phyloP scores from a whole-genome alignment of 37 sponge, comb jelly and placozoan genomes.

The Spongia lamella region DNA sequence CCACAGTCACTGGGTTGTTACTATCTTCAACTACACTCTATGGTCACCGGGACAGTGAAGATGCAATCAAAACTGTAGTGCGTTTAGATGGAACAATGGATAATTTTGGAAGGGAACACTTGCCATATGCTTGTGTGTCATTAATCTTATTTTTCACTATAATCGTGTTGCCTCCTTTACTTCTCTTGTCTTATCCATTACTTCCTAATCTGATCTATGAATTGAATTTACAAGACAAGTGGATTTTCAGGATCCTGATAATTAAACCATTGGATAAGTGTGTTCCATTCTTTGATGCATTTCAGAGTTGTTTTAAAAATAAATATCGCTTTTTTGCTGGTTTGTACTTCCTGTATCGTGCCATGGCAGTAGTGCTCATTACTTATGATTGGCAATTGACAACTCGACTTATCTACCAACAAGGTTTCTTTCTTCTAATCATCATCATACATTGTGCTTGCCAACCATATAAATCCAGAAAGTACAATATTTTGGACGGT shows the following conservation, averaged over 20 bases:
- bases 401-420: too few relatives aligned
- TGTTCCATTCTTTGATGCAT: constrained; percentile 14
- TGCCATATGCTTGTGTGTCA: constrained; percentile 11
- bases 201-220: neutral
- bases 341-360: constrained; percentile 14
- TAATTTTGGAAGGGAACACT: neutral
- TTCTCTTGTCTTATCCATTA: constrained; percentile 15
- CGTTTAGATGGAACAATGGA: neutral
- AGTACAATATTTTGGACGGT: constrained; percentile 11
- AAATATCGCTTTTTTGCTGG: constrained; percentile 21
- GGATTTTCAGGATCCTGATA: neutral
- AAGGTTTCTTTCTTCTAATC: constrained; percentile 8
- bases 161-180: constrained; percentile 1
- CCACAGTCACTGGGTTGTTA: neutral
- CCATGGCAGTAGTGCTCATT: neutral
- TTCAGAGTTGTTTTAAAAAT: constrained; percentile 24
- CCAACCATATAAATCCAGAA: constrained; percentile 10
- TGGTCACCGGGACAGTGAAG: neutral
- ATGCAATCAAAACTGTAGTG: neutral
- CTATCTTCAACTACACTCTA: constrained; percentile 9
- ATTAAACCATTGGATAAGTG: too few relatives aligned
- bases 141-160: constrained; percentile 1
- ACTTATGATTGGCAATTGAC: constrained; percentile 7
- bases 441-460: neutral
- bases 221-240: too few relatives aligned